phyloP scores from a whole-genome alignment of 2,888 invertebrate genomes.

The Drosophila hawaiiensis region DNA sequence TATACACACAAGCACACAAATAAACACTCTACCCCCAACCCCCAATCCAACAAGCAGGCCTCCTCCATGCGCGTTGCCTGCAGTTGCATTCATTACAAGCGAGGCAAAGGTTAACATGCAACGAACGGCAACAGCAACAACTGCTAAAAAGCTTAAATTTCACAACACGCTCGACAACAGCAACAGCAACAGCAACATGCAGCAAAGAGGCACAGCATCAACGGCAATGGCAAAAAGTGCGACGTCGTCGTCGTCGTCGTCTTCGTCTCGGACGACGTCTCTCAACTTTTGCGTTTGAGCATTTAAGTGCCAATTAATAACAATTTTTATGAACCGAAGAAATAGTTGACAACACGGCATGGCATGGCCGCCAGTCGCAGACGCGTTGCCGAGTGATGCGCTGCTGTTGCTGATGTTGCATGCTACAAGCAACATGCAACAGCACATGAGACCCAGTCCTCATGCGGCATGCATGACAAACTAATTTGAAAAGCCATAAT shows the following conservation, averaged over 20 bases:
- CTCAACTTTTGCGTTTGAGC: constrained; percentile 84
- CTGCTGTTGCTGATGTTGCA: constrained; percentile 51
- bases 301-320: constrained; percentile 86
- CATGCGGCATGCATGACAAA: constrained; percentile 61
- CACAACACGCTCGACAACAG: constrained; percentile 75
- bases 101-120: constrained; percentile 79
- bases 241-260: constrained; percentile 33
- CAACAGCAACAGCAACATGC: constrained; percentile 55
- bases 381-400: constrained; percentile 48
- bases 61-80: constrained; percentile 35
- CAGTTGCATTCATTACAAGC: constrained; percentile 79
- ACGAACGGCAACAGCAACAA: constrained; percentile 70
- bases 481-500: constrained; percentile 84
- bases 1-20: background rate
- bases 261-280: constrained; percentile 62
- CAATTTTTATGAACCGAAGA: constrained; percentile 85
- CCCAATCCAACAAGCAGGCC: background rate
- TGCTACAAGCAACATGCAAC: constrained; percentile 59
- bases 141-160: constrained; percentile 79
- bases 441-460: constrained; percentile 15
- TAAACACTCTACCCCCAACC: background rate
- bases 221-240: constrained; percentile 48
- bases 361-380: constrained; percentile 55
- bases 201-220: constrained; percentile 68
- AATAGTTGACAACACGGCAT: constrained; percentile 85